Evolutionary conservation across 1,140 invertebrate genomes (phyloP).

Genomic region (Caenorhabditis inopinata): DNA sequence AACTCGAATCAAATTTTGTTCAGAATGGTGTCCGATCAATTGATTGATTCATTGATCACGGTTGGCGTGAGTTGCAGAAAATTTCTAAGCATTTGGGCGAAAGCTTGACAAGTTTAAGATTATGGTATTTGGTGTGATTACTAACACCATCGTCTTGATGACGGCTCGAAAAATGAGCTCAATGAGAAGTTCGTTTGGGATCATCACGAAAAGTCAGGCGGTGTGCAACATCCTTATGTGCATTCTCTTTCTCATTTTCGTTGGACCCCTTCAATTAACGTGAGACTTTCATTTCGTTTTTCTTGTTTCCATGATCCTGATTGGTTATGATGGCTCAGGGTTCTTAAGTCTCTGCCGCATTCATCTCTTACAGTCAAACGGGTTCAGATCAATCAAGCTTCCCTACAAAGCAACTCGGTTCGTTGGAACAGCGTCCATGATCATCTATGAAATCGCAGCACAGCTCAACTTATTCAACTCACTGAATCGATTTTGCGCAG

Average conservation of each 20-base stretch:
- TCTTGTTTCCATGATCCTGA: no score
- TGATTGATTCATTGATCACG: not conserved
- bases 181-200: conserved; percentile 16
- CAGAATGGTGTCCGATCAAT: not conserved
- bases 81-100: not conserved
- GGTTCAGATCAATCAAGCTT: not conserved
- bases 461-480: conserved; percentile 16
- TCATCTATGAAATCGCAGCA: conserved; percentile 10
- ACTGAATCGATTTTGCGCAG: not conserved
- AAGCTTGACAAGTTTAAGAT: not conserved
- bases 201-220: not conserved
- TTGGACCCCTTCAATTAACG: not conserved
- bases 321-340: no score
- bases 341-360: no score
- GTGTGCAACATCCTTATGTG: conserved; percentile 7
- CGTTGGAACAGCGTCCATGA: not conserved
- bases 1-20: not conserved
- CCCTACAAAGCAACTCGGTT: not conserved
- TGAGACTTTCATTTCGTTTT: no score
- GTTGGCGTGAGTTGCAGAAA: not conserved
- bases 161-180: not conserved
- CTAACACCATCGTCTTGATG: not conserved
- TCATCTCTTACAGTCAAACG: no score
- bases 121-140: not conserved
- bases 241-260: not conserved